phyloP scores from a whole-genome alignment of 2,797 vertebrate genomes.

The Chelon auratus region DNA sequence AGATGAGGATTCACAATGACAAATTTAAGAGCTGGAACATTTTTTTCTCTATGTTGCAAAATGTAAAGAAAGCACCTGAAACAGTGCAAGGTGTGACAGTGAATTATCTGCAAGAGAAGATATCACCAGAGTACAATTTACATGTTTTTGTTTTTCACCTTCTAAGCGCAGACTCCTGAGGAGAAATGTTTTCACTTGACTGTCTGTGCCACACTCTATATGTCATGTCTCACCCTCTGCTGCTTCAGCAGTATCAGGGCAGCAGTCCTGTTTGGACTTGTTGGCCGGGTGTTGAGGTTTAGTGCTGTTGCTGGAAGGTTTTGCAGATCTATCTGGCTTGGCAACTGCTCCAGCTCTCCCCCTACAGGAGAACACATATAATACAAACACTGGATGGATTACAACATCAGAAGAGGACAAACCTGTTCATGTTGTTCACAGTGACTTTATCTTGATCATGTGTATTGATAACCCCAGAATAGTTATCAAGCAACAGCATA shows the following conservation, averaged over 20 bases:
- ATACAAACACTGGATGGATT: neutral
- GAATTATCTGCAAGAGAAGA: no score
- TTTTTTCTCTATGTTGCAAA: neutral
- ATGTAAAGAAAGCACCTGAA: no score
- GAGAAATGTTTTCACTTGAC: neutral
- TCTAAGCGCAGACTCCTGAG: neutral
- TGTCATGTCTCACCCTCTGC: conserved; percentile 46
- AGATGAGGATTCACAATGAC: neutral
- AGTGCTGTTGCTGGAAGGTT: conserved; percentile 1
- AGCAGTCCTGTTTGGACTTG: conserved; percentile 50
- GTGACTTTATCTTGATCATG: no score
- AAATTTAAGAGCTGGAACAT: no score
- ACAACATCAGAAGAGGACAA: neutral
- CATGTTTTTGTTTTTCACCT: neutral
- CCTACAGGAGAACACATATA: conserved; percentile 69
- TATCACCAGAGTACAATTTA: no score
- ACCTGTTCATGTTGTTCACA: no score
- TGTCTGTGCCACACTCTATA: neutral
- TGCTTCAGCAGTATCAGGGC: conserved; percentile 27
- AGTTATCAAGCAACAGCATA: no score
- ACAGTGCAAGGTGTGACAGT: no score
- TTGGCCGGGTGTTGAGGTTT: conserved; percentile 25
- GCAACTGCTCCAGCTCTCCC: conserved; percentile 69
- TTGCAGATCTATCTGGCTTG: conserved; percentile 23
- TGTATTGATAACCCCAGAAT: no score